Evolutionary conservation across 2,888 invertebrate genomes (phyloP).

Genomic region (Platycheirus rosarum): DNA sequence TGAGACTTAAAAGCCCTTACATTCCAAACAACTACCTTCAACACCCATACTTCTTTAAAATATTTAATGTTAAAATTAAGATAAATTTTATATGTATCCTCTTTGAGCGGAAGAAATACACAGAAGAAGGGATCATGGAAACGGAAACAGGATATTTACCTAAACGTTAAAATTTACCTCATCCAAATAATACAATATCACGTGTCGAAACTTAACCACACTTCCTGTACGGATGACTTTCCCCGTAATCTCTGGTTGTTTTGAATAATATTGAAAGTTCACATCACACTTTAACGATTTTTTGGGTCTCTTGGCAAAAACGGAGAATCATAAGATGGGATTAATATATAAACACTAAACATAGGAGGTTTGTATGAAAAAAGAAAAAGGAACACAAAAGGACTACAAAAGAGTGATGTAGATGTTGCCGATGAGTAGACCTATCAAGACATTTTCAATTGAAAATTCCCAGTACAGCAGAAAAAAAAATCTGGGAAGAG

Average conservation of each 20-base stretch:
- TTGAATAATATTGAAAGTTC: constrained; percentile 57
- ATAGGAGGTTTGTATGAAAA: constrained; percentile 23
- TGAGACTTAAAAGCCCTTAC: too few species aligned
- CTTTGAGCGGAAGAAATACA: background rate
- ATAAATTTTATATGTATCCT: constrained; percentile 21
- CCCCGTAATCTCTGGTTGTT: constrained; percentile 33
- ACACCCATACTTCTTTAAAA: too few species aligned
- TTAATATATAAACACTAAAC: constrained; percentile 44
- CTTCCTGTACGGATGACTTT: constrained; percentile 33
- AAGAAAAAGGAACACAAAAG: background rate
- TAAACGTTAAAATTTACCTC: constrained; percentile 49
- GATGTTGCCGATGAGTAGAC: constrained; percentile 64
- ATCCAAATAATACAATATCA: constrained; percentile 55
- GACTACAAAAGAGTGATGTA: constrained; percentile 38
- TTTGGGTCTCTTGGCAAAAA: constrained; percentile 1
- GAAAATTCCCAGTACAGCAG: constrained; percentile 56
- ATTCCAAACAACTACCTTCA: too few species aligned
- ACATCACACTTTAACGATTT: constrained; percentile 54
- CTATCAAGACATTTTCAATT: constrained; percentile 71
- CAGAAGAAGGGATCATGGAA: constrained; percentile 20
- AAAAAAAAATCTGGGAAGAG: constrained; percentile 34
- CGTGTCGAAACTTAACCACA: constrained; percentile 67
- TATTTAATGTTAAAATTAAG: constrained; percentile 61
- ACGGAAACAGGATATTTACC: constrained; percentile 68
- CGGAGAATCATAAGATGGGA: constrained; percentile 37